These are phyloP conservation scores for Mylabris sibirica DNA, from an alignment of 2,888 invertebrate genomes.

Conservation along the genomic window DNA sequence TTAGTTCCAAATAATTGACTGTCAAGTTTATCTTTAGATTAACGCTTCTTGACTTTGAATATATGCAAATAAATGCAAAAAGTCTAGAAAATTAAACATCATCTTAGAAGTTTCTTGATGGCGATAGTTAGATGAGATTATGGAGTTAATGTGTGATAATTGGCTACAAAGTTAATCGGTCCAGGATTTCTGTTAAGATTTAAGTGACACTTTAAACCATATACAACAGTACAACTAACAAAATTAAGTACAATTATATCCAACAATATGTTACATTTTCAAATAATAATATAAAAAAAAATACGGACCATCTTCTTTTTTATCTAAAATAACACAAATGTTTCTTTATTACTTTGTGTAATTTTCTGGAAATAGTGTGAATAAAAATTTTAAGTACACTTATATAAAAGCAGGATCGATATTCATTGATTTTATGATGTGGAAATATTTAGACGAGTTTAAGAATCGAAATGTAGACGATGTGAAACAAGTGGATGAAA, in stretches of 20 bases:
- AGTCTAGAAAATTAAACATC: conserved; percentile 17
- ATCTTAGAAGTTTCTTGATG: conserved; percentile 28
- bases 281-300: neutral
- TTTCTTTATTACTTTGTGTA: neutral
- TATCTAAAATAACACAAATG: too few relatives aligned
- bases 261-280: neutral
- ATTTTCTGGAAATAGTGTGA: neutral
- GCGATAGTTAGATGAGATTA: conserved; percentile 29
- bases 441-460: neutral
- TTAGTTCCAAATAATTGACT: conserved; percentile 19
- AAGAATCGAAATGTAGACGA: neutral
- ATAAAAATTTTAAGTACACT: neutral
- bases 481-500: neutral
- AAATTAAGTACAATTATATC: neutral
- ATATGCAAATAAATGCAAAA: conserved; percentile 23
- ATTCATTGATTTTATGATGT: neutral
- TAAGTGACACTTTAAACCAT: conserved; percentile 8
- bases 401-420: neutral
- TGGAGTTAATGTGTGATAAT: conserved; percentile 33
- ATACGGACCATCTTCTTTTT: too few relatives aligned
- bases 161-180: conserved; percentile 29
- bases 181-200: conserved; percentile 21
- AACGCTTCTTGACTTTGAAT: conserved; percentile 14
- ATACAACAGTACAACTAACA: neutral
- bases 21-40: conserved; percentile 16